phyloP scores from a whole-genome alignment of 2,797 vertebrate genomes.

The Potorous gilbertii region DNA sequence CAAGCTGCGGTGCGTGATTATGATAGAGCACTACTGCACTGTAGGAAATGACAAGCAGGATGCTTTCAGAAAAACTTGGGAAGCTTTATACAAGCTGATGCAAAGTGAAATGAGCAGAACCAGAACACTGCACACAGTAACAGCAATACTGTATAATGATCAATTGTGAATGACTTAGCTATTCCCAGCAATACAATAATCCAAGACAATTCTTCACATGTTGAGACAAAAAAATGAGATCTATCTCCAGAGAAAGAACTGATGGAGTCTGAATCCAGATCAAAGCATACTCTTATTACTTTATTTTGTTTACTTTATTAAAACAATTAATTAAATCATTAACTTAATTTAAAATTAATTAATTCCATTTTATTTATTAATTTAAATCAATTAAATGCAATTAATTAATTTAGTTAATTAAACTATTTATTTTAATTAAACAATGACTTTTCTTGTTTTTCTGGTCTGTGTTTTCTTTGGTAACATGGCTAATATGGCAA shows the following conservation, averaged over 20 bases:
- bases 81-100: not conserved
- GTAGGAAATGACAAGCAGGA: not conserved
- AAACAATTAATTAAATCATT: no score
- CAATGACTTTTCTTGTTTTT: not conserved
- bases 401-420: no score
- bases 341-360: no score
- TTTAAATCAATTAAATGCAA: no score
- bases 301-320: not conserved
- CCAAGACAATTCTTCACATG: not conserved
- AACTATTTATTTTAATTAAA: no score
- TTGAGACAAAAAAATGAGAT: not conserved
- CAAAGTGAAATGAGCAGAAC: not conserved
- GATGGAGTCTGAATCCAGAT: not conserved
- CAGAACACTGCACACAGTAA: not conserved
- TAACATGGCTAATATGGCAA: not conserved
- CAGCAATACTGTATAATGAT: not conserved
- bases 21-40: not conserved
- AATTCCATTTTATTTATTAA: no score
- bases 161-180: not conserved
- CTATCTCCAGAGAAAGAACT: not conserved
- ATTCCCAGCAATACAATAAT: not conserved
- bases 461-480: not conserved
- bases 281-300: not conserved
- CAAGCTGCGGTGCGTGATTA: not conserved
- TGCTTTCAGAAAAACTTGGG: not conserved